Conservation (phyloP, 1,140 invertebrate genomes). For the Ptiloglossa arizonensis region DNA sequence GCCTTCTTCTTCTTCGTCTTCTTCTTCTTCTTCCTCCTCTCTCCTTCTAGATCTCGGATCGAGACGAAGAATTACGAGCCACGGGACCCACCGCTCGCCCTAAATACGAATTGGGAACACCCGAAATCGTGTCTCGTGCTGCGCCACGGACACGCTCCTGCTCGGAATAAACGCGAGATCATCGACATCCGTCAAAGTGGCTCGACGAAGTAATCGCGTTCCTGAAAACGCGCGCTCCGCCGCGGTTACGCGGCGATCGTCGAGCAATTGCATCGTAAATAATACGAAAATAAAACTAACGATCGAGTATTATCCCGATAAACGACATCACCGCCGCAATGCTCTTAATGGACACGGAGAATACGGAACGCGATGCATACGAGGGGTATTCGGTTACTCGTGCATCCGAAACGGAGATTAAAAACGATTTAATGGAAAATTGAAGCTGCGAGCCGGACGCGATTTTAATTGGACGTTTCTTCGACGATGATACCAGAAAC, state of each 20-base stretch:
- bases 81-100: slow-evolving; percentile 48
- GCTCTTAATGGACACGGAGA: too few species aligned
- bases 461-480: too few species aligned
- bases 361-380: too few species aligned
- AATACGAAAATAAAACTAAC: too few species aligned
- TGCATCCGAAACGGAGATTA: too few species aligned
- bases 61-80: slow-evolving; percentile 55
- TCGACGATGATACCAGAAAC: too few species aligned
- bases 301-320: not conserved
- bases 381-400: too few species aligned
- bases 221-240: not conserved
- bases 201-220: not conserved
- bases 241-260: too few species aligned
- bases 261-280: too few species aligned
- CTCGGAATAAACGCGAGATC: slow-evolving; percentile 62
- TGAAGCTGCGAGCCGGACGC: too few species aligned
- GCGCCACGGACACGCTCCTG: slow-evolving; percentile 33
- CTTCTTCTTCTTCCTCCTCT: too few species aligned
- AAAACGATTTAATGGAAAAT: not conserved
- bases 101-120: slow-evolving; percentile 68
- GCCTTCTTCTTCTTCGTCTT: not conserved
- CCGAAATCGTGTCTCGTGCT: slow-evolving; percentile 59
- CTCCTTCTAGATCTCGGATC: slow-evolving; percentile 12
- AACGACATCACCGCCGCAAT: too few species aligned
- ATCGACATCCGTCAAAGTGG: slow-evolving; percentile 39